Evolutionary conservation across 2,888 invertebrate species (phyloP).

Genomic region (Tiliacea citrago): DNA sequence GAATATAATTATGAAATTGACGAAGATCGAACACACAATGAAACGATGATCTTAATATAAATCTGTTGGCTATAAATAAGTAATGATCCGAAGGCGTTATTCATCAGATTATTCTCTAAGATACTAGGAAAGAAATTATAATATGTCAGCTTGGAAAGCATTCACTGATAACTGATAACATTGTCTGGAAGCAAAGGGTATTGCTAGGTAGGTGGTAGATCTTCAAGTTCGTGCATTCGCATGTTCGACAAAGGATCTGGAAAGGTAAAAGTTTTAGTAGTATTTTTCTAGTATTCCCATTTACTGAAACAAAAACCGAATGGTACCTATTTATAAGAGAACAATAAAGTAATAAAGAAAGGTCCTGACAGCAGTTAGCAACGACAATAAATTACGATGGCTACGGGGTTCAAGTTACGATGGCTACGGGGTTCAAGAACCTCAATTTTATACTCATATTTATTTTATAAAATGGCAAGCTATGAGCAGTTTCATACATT

Average conservation of each 20-base stretch:
- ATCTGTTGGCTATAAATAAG: neutral
- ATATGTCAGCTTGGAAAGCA: neutral
- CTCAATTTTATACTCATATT: neutral
- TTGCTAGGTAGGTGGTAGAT: neutral
- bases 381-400: slow-evolving; percentile 17
- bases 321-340: slow-evolving; percentile 1
- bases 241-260: neutral
- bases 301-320: slow-evolving; percentile 13
- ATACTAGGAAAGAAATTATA: neutral
- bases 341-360: slow-evolving; percentile 10
- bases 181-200: neutral
- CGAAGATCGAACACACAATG: neutral
- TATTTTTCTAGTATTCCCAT: neutral
- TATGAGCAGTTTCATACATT: slow-evolving; percentile 12
- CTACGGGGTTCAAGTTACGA: slow-evolving; percentile 6
- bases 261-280: too few species aligned
- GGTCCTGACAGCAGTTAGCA: slow-evolving; percentile 33
- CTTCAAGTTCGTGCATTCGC: neutral
- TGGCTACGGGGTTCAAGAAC: slow-evolving; percentile 24
- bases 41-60: neutral
- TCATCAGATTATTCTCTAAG: neutral
- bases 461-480: slow-evolving; percentile 8
- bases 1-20: neutral
- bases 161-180: neutral
- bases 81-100: neutral